Conservation (phyloP, 2,888 invertebrate species). For the Listrodromus nycthemerus region DNA sequence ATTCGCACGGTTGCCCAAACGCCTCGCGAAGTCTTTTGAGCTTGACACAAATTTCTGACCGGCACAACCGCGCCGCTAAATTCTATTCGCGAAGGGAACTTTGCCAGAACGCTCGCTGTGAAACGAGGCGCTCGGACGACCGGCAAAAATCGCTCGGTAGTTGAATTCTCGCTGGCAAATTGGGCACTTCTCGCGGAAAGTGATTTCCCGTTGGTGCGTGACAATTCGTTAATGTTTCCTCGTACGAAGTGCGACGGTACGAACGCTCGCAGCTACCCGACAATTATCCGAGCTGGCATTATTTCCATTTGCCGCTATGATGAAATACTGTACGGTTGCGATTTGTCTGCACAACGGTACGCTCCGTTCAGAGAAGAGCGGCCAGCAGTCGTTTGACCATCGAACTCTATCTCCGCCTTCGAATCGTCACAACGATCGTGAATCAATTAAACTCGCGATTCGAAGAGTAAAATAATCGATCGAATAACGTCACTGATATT, state of each 20-base stretch:
- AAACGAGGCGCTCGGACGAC: conserved; percentile 1
- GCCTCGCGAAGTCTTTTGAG: neutral
- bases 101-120: neutral
- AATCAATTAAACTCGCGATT: neutral
- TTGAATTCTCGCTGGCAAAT: conserved; percentile 3
- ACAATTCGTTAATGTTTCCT: neutral
- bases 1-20: neutral
- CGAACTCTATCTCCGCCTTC: neutral
- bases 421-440: neutral
- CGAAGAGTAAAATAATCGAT: neutral
- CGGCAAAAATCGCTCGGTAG: neutral
- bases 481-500: neutral
- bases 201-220: neutral
- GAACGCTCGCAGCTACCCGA: neutral
- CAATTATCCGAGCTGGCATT: neutral
- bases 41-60: neutral
- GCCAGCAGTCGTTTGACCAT: neutral
- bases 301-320: neutral
- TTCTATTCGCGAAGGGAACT: conserved; percentile 6
- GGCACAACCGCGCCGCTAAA: neutral
- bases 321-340: neutral
- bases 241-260: neutral
- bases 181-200: neutral
- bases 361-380: neutral
- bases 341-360: neutral